Evolutionary conservation across 1,140 invertebrate species (phyloP).

Genomic region (Bombus superbus): DNA sequence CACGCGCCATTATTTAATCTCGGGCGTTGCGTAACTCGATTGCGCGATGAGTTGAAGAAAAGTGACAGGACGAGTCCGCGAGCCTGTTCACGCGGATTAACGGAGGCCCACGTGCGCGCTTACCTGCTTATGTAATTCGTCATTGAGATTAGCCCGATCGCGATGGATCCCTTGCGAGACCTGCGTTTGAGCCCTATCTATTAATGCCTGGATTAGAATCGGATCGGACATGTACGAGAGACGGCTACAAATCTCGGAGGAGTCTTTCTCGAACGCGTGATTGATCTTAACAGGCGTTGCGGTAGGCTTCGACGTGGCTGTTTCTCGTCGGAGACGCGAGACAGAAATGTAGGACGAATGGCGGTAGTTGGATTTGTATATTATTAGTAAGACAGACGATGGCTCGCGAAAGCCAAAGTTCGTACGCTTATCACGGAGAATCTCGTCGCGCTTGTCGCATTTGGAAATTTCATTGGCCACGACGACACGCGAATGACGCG

Average conservation of each 20-base stretch:
- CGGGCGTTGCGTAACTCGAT: neutral
- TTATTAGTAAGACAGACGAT: too few species aligned
- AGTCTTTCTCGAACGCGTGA: neutral
- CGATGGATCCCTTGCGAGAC: neutral
- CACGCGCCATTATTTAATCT: neutral
- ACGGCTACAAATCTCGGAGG: neutral
- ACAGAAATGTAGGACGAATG: too few species aligned
- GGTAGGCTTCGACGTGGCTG: neutral
- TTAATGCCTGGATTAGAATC: conserved; percentile 17
- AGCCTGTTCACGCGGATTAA: neutral
- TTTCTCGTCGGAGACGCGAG: too few species aligned
- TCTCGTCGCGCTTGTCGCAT: too few species aligned
- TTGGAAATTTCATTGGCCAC: too few species aligned
- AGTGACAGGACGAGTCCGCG: neutral
- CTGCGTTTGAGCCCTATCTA: conserved; percentile 8
- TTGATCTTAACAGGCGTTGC: neutral
- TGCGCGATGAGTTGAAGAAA: neutral
- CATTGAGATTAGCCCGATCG: conserved; percentile 19
- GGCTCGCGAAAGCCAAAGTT: too few species aligned
- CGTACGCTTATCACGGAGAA: too few species aligned
- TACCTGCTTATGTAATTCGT: conserved; percentile 23
- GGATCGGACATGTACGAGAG: neutral
- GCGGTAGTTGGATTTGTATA: too few species aligned
- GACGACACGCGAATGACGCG: too few species aligned
- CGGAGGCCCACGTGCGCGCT: neutral